phyloP scores from a whole-genome alignment of 2,888 invertebrate species.

The Scaptomyza parva region DNA sequence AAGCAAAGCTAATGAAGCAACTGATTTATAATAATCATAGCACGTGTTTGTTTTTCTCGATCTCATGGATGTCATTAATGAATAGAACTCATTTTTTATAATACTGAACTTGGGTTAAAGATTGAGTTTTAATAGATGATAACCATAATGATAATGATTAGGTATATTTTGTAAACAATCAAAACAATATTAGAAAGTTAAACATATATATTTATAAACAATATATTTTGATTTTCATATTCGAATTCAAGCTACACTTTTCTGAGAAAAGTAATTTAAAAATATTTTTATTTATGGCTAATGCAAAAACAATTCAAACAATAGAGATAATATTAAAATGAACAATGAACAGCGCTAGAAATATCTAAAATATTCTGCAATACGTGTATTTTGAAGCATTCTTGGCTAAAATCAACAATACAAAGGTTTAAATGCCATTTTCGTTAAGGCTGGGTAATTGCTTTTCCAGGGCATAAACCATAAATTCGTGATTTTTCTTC shows the following conservation, averaged over 20 bases:
- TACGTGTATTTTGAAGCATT: slow-evolving; percentile 24
- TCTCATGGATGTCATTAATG: too few species aligned
- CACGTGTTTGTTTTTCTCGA: neutral
- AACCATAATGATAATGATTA: too few species aligned
- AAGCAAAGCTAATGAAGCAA: slow-evolving; percentile 46
- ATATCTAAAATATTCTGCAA: slow-evolving; percentile 5
- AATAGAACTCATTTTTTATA: too few species aligned
- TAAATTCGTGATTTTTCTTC: slow-evolving; percentile 7
- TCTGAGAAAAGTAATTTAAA: too few species aligned
- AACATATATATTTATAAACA: too few species aligned
- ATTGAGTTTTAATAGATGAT: too few species aligned
- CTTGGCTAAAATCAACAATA: neutral
- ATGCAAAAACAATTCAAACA: neutral
- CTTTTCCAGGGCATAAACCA: neutral
- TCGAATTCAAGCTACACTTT: too few species aligned
- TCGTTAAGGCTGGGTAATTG: slow-evolving; percentile 4
- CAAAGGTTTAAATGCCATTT: slow-evolving; percentile 3
- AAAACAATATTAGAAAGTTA: too few species aligned
- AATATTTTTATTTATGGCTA: neutral
- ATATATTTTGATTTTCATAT: too few species aligned
- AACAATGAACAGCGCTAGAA: neutral
- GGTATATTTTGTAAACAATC: too few species aligned
- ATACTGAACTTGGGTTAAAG: too few species aligned
- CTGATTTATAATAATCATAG: slow-evolving; percentile 17
- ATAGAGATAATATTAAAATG: neutral